These are phyloP conservation scores for Phenganax stokvisi DNA, from an alignment of 92 coral and sea anemone genomes.

Conservation along the genomic window DNA sequence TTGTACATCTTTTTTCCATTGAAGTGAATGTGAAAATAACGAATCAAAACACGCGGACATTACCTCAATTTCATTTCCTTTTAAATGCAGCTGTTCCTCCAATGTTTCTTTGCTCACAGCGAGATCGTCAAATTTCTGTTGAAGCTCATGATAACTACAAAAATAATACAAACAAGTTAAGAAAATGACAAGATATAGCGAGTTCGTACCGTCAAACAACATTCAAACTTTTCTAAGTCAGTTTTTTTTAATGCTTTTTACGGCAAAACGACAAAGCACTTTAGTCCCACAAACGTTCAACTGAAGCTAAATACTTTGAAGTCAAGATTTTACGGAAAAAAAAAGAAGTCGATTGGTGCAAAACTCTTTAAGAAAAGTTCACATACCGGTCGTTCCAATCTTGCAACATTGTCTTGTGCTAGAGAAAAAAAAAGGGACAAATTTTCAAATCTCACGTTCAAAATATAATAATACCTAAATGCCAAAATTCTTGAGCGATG, in stretches of 20 bases:
- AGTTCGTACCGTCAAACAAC: not conserved
- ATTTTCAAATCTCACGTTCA: too few species aligned
- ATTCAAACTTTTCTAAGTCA: not conserved
- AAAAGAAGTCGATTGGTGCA: not conserved
- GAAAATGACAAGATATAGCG: not conserved
- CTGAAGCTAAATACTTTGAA: not conserved
- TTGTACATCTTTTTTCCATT: too few species aligned
- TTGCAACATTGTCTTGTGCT: constrained; percentile 40
- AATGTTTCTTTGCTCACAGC: constrained; percentile 58
- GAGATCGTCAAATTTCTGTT: constrained; percentile 68
- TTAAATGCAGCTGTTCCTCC: constrained; percentile 74
- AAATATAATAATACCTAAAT: too few species aligned
- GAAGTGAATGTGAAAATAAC: too few species aligned
- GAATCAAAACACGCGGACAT: not conserved
- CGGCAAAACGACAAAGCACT: not conserved
- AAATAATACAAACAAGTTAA: not conserved
- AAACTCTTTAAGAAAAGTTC: not conserved
- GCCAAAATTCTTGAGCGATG: not conserved
- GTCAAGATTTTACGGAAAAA: not conserved
- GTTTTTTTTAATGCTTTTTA: not conserved
- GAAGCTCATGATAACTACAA: constrained; percentile 58
- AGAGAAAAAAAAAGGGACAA: not conserved
- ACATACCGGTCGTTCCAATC: constrained; percentile 54
- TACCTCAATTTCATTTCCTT: constrained; percentile 80
- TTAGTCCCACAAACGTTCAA: too few species aligned